phyloP scores from a whole-genome alignment of 2,113 vertebrate species.

The Empidonax traillii region DNA sequence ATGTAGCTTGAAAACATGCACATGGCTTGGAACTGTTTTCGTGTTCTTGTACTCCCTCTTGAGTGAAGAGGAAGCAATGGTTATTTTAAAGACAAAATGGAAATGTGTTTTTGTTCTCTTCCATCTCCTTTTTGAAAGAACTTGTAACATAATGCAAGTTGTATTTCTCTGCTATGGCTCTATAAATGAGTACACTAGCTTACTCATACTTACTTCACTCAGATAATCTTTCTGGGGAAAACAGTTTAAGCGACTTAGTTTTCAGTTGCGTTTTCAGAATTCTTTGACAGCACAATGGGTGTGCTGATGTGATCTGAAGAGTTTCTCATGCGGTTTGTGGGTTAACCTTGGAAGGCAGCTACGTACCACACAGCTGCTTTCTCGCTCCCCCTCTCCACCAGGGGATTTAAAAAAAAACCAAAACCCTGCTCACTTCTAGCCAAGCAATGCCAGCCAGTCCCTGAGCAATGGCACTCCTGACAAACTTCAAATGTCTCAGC shows the following conservation, averaged over 20 bases:
- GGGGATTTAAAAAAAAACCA: neutral
- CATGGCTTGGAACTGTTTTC: neutral
- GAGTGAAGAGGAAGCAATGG: neutral
- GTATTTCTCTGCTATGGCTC: neutral
- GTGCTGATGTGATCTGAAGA: neutral
- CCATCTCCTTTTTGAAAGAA: neutral
- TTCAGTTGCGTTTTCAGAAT: neutral
- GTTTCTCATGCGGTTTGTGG: neutral
- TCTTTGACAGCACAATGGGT: neutral
- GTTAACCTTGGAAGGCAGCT: neutral
- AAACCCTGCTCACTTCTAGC: neutral
- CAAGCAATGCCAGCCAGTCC: neutral
- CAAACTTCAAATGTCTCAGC: neutral
- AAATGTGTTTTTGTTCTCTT: neutral
- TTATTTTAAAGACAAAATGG: neutral
- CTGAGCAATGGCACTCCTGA: accelerated
- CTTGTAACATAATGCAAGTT: neutral
- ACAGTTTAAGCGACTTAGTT: neutral
- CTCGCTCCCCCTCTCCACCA: accelerated
- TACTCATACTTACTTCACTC: neutral
- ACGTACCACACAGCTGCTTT: neutral
- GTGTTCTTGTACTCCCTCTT: neutral
- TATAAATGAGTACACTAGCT: neutral
- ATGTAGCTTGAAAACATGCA: neutral
- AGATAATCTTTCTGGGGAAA: neutral